Base-by-base conservation (phyloP, 2,797 vertebrate genomes). In the Acanthiza pusilla region DNA sequence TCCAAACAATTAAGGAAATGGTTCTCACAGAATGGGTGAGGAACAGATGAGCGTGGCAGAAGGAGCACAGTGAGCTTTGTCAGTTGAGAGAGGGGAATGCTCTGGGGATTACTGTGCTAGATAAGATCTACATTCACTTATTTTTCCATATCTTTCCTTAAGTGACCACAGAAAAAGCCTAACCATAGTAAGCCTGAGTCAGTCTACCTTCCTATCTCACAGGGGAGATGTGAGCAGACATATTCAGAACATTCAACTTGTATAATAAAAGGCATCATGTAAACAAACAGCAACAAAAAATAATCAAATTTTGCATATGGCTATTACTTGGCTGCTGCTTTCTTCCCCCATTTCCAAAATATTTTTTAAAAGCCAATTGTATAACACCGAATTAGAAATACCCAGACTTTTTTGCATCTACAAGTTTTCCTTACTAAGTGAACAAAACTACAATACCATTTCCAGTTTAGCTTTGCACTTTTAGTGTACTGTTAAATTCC, bases 31-130 rank as follows among this genome's bases (percentile, higher is more conserved):
- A 92, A 72, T 1, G 84, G 50, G 71, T 74, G 75, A 87, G 50
- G 78, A 95, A 92, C 86, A 95, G 94, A 91, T 91, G 92, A 95
- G 42, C 1, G 0, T 17, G 65, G 84, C 93, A 95, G 84, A 91
- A 94, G 84, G 94, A 82, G 70, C 73, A 82, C 36, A 89, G 67
- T 7, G 42, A 95, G 86, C 58, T 94, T 50, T 89, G 77, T 87
- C 78, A 95, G 45, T 11, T n/a, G 38, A 79, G 71, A 68, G 66
- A 62, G 30, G 18, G 42, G 45, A 91, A 85, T 61, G 71, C 84
- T 95, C 42, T 71, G 67, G 78, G 62, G 67, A 92, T 85, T 61
- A 91, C 0, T 67, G 45, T 48, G 45, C 75, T 88, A 66, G 55
- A n/a, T 72, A 88, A 87, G 78, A 90, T 88, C 85, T 76, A 76